Percentiles rank a stretch among this genome's conserved stretches.
Conservation (phyloP, 1,140 invertebrate species). For the Brachionus manjavacas region DNA sequence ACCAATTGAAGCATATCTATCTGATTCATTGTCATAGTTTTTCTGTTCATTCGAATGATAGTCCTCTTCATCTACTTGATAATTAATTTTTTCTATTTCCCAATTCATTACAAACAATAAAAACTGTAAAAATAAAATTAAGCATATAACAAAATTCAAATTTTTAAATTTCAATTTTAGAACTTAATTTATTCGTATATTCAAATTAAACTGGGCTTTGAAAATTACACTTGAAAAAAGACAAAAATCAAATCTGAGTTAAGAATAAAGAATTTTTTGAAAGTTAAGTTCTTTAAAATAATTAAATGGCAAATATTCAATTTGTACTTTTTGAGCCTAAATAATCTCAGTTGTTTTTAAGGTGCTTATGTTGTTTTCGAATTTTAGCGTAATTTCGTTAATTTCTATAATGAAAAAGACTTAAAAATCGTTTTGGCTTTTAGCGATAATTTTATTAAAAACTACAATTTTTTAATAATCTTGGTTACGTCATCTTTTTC, state of each 20-base stretch:
- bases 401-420: no score
- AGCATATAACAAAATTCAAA: not conserved
- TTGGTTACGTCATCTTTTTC: no score
- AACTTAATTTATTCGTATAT: not conserved
- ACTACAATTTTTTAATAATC: no score
- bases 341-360: no score
- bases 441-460: no score
- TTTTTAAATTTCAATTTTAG: not conserved
- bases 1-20: not conserved
- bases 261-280: not conserved
- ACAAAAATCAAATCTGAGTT: not conserved
- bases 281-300: not conserved
- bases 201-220: no score
- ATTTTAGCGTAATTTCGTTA: no score
- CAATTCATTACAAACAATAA: slow-evolving; percentile 19
- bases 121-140: not conserved
- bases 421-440: no score
- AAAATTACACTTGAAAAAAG: not conserved
- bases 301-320: no score
- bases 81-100: not conserved
- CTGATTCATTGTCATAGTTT: not conserved
- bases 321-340: no score
- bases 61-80: not conserved
- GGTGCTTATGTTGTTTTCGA: no score
- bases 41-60: not conserved